A percentile compares a stretch with the other conserved stretches of the same genome.
Conservation (phyloP, 1,140 invertebrate species). For the Leptestheria dahalacensis region DNA sequence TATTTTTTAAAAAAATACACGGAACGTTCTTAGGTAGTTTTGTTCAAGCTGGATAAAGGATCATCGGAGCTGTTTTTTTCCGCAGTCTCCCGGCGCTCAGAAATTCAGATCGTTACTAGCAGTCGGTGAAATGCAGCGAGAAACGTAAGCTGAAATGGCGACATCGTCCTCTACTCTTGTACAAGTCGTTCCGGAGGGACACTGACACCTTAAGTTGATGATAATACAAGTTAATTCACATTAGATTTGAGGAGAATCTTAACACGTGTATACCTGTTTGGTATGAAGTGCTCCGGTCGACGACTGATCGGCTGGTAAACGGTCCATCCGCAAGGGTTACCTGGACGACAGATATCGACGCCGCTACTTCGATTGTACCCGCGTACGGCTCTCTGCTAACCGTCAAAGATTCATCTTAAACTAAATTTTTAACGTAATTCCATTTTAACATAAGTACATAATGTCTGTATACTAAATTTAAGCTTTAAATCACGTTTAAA, state of each 20-base stretch:
- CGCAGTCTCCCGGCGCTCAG: no score
- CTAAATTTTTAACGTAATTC: no score
- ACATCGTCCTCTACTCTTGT: slow-evolving; percentile 38
- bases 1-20: no score
- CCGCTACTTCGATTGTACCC: not conserved
- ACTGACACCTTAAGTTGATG: slow-evolving; percentile 35
- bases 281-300: not conserved
- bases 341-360: not conserved
- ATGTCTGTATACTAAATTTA: no score
- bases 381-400: not conserved
- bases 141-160: slow-evolving; percentile 40
- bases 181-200: slow-evolving; percentile 32
- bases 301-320: not conserved
- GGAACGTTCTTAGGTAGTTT: not conserved
- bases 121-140: slow-evolving; percentile 20
- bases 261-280: not conserved
- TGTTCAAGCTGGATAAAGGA: not conserved
- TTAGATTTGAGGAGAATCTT: not conserved
- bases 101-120: not conserved
- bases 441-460: no score
- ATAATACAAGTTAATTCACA: not conserved
- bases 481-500: no score
- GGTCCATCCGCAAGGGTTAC: not conserved
- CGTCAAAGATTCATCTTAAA: no score
- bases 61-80: not conserved